Conservation (phyloP, 2,797 vertebrate genomes). For the Coilia nasus region DNA sequence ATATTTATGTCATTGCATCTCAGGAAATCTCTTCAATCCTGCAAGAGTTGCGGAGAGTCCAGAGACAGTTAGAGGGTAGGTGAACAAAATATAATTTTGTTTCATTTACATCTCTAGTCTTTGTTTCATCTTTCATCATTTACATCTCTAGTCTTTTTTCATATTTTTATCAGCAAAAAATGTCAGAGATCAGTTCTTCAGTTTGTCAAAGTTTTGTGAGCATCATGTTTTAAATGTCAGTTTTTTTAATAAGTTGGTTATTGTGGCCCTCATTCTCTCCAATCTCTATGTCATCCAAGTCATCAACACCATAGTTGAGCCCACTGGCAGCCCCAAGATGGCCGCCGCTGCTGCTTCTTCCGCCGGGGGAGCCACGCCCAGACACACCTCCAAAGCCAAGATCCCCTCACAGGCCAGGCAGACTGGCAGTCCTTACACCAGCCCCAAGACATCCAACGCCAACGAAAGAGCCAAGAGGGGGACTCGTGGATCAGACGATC, state of each 20-base stretch:
- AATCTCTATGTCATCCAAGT: conserved; percentile 66
- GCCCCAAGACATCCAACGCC: conserved; percentile 53
- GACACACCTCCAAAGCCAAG: conserved; percentile 63
- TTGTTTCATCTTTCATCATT: background rate
- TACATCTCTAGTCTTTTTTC: background rate
- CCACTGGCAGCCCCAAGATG: conserved; percentile 78
- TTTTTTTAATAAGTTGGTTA: conserved; percentile 2
- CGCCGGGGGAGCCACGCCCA: conserved; percentile 63
- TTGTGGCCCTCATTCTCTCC: background rate
- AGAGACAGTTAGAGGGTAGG: conserved; percentile 94
- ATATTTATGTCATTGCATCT: background rate
- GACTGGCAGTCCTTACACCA: conserved; percentile 26
- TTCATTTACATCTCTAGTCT: background rate
- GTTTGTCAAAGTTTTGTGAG: background rate
- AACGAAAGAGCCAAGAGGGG: conserved; percentile 75
- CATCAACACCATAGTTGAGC: conserved; percentile 92
- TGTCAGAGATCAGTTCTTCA: no score
- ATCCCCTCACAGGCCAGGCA: conserved; percentile 42
- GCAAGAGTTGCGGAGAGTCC: conserved; percentile 89
- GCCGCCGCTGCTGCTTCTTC: conserved; percentile 58
- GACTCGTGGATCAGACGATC: conserved; percentile 74
- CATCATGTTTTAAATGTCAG: background rate
- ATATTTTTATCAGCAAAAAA: no score
- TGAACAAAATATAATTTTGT: conserved; percentile 19
- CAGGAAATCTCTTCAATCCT: conserved; percentile 94